Base-by-base conservation (phyloP, 2,113 vertebrate genomes). In the Corythoichthys haematopterus region DNA sequence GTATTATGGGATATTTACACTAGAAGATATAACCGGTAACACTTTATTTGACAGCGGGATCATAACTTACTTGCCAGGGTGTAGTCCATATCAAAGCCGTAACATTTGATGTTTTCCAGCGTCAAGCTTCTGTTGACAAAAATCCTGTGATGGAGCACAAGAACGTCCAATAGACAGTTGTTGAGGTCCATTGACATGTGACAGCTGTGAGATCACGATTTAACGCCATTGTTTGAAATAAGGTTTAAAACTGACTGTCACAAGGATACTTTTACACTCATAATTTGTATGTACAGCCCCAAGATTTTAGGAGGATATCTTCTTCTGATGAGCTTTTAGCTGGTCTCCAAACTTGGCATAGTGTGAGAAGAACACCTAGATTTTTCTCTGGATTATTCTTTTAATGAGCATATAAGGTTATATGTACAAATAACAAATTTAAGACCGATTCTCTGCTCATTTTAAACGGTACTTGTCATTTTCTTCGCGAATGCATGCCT, bases 1-100 rank as follows among this genome's bases (percentile, higher is more conserved):
- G 20, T 28, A 28, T 28, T 28, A 28, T 28, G 20, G 20, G 20
- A 28, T 28, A 28, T 28, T 28, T 28, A 28, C 20, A 28, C 20
- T 28, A 28, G 20, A 28, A 28, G 20, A 28, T 28, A 28, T 28
- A 28, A 28, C 20, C 20, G 20, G 20, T 28, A 28, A 28, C 20
- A 28, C 20, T 28, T 28, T 28, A 28, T 28, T 28, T 28, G 20
- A 28, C 20, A 28, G 20, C 20, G 20, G 20, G 20, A 28, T 28
- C 20, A 28, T 20, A 11, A 80, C 84, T 63, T 84, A 93, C 94
- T 83, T n/a, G 94, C 93, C 75, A 95, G 77, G 0, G 94, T 94
- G 77, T 94, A 93, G 83, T 94, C 94, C 94, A 93, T 94, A 80
- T 97, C 92, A 0, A 97, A 96, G 68, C 94, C 93, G 12, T 93